Evolutionary conservation across 2,797 vertebrate genomes (phyloP).

Genomic region (Cyprinella venusta): DNA sequence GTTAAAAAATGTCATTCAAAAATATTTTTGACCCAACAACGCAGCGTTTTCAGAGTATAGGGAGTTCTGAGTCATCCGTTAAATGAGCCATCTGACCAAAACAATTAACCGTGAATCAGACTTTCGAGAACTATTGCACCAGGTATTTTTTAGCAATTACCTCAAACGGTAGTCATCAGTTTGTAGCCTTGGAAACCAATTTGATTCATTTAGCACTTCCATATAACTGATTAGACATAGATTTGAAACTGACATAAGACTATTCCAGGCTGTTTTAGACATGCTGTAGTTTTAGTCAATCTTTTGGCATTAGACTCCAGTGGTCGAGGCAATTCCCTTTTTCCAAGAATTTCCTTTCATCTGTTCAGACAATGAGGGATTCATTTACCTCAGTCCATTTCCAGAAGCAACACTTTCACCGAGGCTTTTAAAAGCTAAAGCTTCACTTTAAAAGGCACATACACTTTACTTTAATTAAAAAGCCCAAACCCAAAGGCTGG

Average conservation of each 20-base stretch:
- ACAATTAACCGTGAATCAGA: not conserved
- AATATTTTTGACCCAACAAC: no score
- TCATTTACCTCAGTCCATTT: constrained; percentile 30
- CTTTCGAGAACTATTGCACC: not conserved
- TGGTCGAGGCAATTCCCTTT: constrained; percentile 11
- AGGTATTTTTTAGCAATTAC: not conserved
- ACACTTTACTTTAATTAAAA: constrained; percentile 42
- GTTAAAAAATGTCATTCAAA: no score
- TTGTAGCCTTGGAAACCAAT: not conserved
- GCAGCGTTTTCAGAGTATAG: no score
- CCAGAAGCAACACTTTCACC: not conserved
- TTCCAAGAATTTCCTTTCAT: constrained; percentile 9
- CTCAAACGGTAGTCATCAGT: not conserved
- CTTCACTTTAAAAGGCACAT: constrained; percentile 21
- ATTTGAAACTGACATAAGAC: not conserved
- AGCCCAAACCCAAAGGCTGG: constrained; percentile 12
- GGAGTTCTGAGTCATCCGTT: not conserved
- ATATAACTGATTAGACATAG: not conserved
- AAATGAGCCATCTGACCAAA: not conserved
- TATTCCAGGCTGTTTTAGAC: not conserved
- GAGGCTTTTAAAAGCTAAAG: constrained; percentile 26
- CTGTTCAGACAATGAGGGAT: constrained; percentile 28
- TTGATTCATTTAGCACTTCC: not conserved
- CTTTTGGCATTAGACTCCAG: not conserved
- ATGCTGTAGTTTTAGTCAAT: not conserved